A percentile compares a stretch with the other conserved stretches of the same genome.
Evolutionary conservation across 2,888 invertebrate genomes (phyloP).

Genomic region (Lasioglossum pauxillum): DNA sequence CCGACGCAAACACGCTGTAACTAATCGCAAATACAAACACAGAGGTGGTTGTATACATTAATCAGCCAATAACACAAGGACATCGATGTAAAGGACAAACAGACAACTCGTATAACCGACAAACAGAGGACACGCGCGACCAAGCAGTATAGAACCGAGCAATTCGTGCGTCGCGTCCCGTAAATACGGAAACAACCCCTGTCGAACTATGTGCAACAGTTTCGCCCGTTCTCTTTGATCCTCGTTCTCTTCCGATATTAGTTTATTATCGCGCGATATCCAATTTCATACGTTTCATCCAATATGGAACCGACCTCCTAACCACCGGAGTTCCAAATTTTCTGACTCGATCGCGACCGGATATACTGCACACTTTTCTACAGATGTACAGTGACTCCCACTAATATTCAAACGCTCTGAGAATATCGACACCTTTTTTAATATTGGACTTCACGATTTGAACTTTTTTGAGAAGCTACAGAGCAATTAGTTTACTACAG

Average conservation of each 20-base stretch:
- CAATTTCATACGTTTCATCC: not conserved
- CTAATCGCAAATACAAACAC: slow-evolving; percentile 1
- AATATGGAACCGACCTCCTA: not conserved
- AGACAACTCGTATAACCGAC: not conserved
- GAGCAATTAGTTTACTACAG: too few species aligned
- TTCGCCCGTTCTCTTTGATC: not conserved
- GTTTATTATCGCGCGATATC: not conserved
- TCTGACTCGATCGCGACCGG: not conserved
- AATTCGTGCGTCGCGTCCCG: not conserved
- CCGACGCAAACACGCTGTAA: not conserved
- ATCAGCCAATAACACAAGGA: slow-evolving; percentile 5
- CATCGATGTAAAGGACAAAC: slow-evolving; percentile 9
- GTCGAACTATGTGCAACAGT: not conserved
- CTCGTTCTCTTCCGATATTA: not conserved
- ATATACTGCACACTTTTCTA: not conserved
- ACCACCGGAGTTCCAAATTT: not conserved
- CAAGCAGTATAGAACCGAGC: not conserved
- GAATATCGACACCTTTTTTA: too few species aligned
- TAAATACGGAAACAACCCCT: slow-evolving; percentile 1
- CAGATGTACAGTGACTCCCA: too few species aligned
- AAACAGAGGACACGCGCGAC: not conserved
- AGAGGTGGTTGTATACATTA: not conserved
- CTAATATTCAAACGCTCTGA: too few species aligned
- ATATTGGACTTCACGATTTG: too few species aligned
- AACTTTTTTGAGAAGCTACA: too few species aligned